These are phyloP conservation scores for Parazoanthus swiftii DNA, from an alignment of 92 coral and sea anemone species.

Conservation along the genomic window DNA sequence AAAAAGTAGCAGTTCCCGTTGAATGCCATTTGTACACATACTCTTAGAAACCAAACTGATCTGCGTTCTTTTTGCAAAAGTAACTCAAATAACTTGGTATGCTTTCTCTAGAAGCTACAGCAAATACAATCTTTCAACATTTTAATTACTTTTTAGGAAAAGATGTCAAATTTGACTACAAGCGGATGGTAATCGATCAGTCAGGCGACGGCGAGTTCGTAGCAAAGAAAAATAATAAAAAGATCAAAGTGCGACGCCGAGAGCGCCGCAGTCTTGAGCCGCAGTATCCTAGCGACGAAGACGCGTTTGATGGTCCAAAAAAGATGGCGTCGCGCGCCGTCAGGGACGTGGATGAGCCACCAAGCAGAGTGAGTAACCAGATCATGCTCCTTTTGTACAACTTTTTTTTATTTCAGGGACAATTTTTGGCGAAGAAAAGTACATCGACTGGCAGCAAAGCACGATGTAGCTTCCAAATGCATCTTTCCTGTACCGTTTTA, in stretches of 20 bases:
- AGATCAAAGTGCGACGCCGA: constrained; percentile 56
- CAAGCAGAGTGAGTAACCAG: background rate
- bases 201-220: constrained; percentile 98
- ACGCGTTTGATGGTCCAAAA: constrained; percentile 76
- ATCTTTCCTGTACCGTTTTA: too few species aligned
- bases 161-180: constrained; percentile 86
- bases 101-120: too few species aligned
- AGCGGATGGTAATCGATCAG: constrained; percentile 94
- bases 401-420: background rate
- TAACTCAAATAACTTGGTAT: too few species aligned
- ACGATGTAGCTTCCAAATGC: too few species aligned
- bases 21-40: too few species aligned
- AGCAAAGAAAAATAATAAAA: constrained; percentile 48
- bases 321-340: constrained; percentile 76
- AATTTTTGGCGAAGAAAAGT: too few species aligned
- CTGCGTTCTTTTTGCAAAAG: too few species aligned
- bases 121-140: too few species aligned
- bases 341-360: constrained; percentile 32
- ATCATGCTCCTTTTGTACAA: background rate
- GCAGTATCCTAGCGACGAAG: constrained; percentile 61
- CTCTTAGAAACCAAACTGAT: too few species aligned
- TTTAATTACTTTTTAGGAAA: constrained; percentile 28
- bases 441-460: too few species aligned
- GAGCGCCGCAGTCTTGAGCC: constrained; percentile 65
- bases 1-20: too few species aligned